Evolutionary conservation across 2,888 invertebrate genomes (phyloP).

Genomic region (Biston betularia): DNA sequence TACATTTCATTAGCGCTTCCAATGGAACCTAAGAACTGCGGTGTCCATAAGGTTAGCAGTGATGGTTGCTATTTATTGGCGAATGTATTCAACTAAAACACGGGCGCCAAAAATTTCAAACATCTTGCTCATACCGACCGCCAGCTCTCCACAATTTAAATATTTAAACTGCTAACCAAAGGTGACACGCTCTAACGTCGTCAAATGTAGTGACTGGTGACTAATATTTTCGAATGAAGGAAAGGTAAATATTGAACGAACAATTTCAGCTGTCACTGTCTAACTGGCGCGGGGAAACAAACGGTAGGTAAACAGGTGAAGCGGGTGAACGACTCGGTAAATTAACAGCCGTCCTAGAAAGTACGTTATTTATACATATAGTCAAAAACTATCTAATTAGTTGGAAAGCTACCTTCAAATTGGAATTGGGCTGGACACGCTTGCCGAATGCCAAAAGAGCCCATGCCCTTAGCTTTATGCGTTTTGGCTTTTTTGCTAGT

Average conservation of each 20-base stretch:
- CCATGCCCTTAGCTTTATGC: too few relatives aligned
- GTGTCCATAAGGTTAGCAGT: too few relatives aligned
- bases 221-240: constrained; percentile 27
- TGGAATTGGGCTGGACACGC: too few relatives aligned
- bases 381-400: too few relatives aligned
- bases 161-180: constrained; percentile 27
- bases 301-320: constrained; percentile 20
- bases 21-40: too few relatives aligned
- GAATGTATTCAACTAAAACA: too few relatives aligned
- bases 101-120: neutral
- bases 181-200: constrained; percentile 30
- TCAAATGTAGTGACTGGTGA: constrained; percentile 15
- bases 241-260: constrained; percentile 26
- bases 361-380: neutral
- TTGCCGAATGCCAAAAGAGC: too few relatives aligned
- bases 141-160: constrained; percentile 19
- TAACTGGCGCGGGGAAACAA: constrained; percentile 17
- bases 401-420: neutral
- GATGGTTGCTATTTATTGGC: too few relatives aligned
- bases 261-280: constrained; percentile 30
- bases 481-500: too few relatives aligned
- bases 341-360: constrained; percentile 1
- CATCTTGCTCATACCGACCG: constrained; percentile 7
- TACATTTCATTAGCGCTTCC: too few relatives aligned
- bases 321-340: neutral